Percentiles rank a stretch among this genome's conserved stretches.
phyloP scores from a whole-genome alignment of 2,888 invertebrate genomes.

The Dasypogon diadema region DNA sequence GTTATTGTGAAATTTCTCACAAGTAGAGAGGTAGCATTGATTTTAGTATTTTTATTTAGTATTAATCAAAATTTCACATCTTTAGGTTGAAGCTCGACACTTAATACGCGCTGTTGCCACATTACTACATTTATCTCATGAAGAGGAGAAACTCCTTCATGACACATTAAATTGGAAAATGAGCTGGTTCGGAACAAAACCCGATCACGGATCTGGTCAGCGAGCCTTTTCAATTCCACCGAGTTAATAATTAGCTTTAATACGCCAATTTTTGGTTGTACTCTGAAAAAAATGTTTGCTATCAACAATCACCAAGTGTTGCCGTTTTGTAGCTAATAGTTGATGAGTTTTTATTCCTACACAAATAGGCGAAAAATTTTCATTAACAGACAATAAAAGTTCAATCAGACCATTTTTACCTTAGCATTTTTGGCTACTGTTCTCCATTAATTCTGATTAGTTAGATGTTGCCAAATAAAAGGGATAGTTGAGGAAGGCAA shows the following conservation, averaged over 20 bases:
- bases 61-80: too few species aligned
- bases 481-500: too few species aligned
- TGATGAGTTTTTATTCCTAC: slow-evolving; percentile 37
- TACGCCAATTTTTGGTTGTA: slow-evolving; percentile 27
- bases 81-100: slow-evolving; percentile 82
- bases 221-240: slow-evolving; percentile 72
- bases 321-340: slow-evolving; percentile 29
- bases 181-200: slow-evolving; percentile 71
- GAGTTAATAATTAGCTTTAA: slow-evolving; percentile 70
- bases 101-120: slow-evolving; percentile 89
- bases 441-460: neutral
- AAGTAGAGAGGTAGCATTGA: slow-evolving; percentile 75
- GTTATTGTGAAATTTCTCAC: slow-evolving; percentile 94
- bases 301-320: slow-evolving; percentile 46
- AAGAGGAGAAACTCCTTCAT: slow-evolving; percentile 87
- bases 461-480: too few species aligned
- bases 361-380: slow-evolving; percentile 1
- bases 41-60: neutral
- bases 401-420: slow-evolving; percentile 16
- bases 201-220: slow-evolving; percentile 72
- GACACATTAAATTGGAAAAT: slow-evolving; percentile 68
- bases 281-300: neutral
- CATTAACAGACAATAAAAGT: slow-evolving; percentile 44
- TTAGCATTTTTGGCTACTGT: slow-evolving; percentile 9
- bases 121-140: slow-evolving; percentile 83